These are phyloP conservation scores for Drosophila mimetica DNA, from an alignment of 2,888 invertebrate species.

Conservation along the genomic window DNA sequence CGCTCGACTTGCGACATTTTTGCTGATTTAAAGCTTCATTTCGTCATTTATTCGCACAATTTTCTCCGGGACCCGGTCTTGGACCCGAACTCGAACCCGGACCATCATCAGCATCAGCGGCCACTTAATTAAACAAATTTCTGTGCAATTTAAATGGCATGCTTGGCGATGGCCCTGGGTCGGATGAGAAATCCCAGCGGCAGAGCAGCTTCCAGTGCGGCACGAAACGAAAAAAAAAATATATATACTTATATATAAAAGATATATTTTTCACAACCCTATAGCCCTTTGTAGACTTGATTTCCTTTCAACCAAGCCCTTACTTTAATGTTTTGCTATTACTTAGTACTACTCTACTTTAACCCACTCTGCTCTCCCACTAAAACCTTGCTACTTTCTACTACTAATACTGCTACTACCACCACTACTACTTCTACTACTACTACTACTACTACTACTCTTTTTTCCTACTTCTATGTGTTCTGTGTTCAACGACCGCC, in stretches of 20 bases:
- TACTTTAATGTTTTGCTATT: conserved; percentile 70
- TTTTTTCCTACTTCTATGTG: conserved; percentile 53
- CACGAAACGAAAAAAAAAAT: conserved; percentile 23
- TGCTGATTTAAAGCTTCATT: conserved; percentile 54
- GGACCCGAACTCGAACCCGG: too few species aligned
- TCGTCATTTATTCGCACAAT: conserved; percentile 60
- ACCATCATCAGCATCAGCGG: conserved; percentile 51
- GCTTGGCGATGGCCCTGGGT: conserved; percentile 48
- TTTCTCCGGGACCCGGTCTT: conserved; percentile 55
- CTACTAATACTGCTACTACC: conserved; percentile 51
- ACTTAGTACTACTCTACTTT: conserved; percentile 39
- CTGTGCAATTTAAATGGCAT: conserved; percentile 70
- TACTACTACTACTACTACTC: conserved; percentile 24
- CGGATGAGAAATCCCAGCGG: conserved; percentile 18
- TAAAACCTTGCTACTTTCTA: conserved; percentile 43
- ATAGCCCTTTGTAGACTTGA: conserved; percentile 63
- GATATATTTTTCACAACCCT: conserved; percentile 45
- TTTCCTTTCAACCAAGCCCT: conserved; percentile 45
- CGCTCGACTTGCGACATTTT: conserved; percentile 37
- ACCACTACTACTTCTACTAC: conserved; percentile 27
- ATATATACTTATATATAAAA: conserved; percentile 1
- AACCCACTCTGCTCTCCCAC: conserved; percentile 39
- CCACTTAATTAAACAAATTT: conserved; percentile 74
- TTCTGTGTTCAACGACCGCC: conserved; percentile 58
- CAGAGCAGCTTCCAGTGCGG: conserved; percentile 58